Conservation (phyloP, 1,140 invertebrate species). For the Cardiocondyla obscurior region DNA sequence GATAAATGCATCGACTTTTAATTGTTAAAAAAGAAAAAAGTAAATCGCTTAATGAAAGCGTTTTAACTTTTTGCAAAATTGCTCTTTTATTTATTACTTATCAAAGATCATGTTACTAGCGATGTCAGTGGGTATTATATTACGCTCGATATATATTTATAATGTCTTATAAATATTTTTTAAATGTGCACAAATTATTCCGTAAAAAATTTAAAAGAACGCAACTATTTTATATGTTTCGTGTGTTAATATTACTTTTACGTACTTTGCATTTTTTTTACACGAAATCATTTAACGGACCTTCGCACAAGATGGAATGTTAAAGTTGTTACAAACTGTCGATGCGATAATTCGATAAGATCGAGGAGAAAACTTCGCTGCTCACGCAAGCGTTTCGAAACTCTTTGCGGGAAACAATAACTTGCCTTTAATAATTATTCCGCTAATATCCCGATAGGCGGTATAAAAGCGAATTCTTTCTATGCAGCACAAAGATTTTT, state of each 20-base stretch:
- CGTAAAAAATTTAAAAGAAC: background rate
- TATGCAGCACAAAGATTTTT: background rate
- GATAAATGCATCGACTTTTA: conserved; percentile 23
- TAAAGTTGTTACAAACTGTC: conserved; percentile 20
- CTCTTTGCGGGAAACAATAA: conserved; percentile 12
- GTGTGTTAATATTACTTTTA: background rate
- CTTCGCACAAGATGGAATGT: background rate
- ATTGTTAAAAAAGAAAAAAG: background rate
- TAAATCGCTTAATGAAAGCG: background rate
- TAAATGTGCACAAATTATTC: background rate
- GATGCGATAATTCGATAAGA: conserved; percentile 43
- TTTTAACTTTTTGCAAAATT: conserved; percentile 4
- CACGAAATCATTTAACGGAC: conserved; percentile 2
- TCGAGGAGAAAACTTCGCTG: conserved; percentile 26
- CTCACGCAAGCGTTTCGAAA: conserved; percentile 30
- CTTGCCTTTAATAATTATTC: conserved; percentile 40
- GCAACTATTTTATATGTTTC: background rate
- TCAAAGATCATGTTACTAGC: background rate
- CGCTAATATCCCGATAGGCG: background rate
- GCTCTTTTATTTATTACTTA: background rate
- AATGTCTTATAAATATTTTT: background rate
- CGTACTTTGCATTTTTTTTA: background rate
- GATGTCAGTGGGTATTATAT: too few relatives aligned
- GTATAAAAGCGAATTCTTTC: background rate
- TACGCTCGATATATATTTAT: too few relatives aligned